These are phyloP conservation scores for Eristalis tenax DNA, from an alignment of 2,888 invertebrate species.

Conservation along the genomic window DNA sequence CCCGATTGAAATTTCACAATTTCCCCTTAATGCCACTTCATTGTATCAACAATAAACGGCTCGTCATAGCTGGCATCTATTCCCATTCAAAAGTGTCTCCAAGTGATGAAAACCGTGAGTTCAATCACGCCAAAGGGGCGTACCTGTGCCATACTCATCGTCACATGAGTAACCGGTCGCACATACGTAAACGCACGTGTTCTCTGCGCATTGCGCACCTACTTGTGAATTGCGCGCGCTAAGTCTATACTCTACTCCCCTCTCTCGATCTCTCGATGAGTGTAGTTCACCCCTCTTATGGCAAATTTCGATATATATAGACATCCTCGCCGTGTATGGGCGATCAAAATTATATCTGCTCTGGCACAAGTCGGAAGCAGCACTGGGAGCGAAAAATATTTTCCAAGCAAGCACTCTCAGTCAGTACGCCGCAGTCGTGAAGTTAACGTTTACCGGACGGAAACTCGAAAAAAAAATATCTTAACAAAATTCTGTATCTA, in stretches of 20 bases:
- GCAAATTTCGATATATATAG: slow-evolving; percentile 63
- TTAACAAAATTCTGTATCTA: slow-evolving; percentile 22
- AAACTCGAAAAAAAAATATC: background rate
- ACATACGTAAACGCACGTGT: slow-evolving; percentile 54
- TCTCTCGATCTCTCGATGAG: slow-evolving; percentile 11
- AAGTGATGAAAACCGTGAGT: background rate
- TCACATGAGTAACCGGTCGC: slow-evolving; percentile 45
- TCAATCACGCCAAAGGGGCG: slow-evolving; percentile 5
- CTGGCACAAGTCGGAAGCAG: slow-evolving; percentile 47
- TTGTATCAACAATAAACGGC: slow-evolving; percentile 20
- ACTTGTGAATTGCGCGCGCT: slow-evolving; percentile 30
- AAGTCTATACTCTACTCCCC: slow-evolving; percentile 24
- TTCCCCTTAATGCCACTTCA: slow-evolving; percentile 44
- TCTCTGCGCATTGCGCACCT: slow-evolving; percentile 50
- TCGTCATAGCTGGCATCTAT: slow-evolving; percentile 18
- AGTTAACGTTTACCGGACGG: slow-evolving; percentile 23
- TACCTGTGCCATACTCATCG: slow-evolving; percentile 23
- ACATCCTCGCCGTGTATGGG: slow-evolving; percentile 47
- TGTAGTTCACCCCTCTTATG: slow-evolving; percentile 28
- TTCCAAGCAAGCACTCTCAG: slow-evolving; percentile 5
- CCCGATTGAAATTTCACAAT: slow-evolving; percentile 31
- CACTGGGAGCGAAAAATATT: background rate
- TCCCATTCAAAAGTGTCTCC: slow-evolving; percentile 28
- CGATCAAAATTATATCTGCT: slow-evolving; percentile 64
- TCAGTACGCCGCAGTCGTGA: slow-evolving; percentile 63